phyloP scores from a whole-genome alignment of 2,888 invertebrate genomes.

The Clunio marinus region DNA sequence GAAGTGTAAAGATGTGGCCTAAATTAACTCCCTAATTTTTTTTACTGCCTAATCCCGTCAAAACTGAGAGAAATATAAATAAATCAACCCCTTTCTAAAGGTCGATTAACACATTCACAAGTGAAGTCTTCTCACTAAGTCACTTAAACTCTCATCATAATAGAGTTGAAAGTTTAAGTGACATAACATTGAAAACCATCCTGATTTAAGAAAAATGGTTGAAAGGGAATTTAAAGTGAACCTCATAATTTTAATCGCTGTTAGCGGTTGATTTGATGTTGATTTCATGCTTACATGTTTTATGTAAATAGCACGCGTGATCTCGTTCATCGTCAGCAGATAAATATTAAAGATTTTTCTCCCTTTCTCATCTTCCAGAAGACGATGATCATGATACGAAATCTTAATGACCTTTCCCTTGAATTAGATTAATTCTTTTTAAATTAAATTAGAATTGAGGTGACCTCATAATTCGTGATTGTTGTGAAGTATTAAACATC shows the following conservation, averaged over 20 bases:
- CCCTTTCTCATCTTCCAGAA: background rate
- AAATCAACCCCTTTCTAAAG: conserved; percentile 34
- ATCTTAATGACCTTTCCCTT: conserved; percentile 31
- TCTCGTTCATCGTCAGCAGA: conserved; percentile 25
- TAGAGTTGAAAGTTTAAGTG: too few species aligned
- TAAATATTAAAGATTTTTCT: conserved; percentile 26
- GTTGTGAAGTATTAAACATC: too few species aligned
- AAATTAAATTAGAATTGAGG: background rate
- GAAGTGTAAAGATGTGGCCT: conserved; percentile 5
- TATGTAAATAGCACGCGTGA: conserved; percentile 28
- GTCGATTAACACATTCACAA: too few species aligned
- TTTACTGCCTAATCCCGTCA: too few species aligned
- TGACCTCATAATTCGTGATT: background rate
- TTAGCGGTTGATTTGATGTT: conserved; percentile 1
- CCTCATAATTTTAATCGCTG: conserved; percentile 15
- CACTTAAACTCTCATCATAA: too few species aligned
- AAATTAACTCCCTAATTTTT: conserved; percentile 30
- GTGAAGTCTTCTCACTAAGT: too few species aligned
- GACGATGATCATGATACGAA: background rate
- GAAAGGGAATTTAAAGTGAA: background rate
- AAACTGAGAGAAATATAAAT: conserved; percentile 21
- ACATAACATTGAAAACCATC: background rate
- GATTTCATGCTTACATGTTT: background rate
- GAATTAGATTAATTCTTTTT: background rate
- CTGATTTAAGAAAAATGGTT: background rate